These are phyloP conservation scores for Mormyrus iriodes DNA, from an alignment of 2,113 vertebrate species.

Conservation along the genomic window DNA sequence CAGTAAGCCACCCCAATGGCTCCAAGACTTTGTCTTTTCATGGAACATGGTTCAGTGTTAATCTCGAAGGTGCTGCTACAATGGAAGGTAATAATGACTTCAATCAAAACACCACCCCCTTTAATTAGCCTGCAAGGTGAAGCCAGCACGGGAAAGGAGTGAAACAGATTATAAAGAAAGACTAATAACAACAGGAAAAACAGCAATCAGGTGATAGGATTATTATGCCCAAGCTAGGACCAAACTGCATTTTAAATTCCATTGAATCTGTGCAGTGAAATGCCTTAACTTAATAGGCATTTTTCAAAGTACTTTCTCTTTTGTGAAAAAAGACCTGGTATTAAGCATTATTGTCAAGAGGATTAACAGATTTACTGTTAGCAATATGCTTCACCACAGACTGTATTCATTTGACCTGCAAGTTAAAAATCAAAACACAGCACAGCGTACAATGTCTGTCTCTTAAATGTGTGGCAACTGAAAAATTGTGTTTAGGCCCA, in stretches of 20 bases:
- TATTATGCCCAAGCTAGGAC: slow-evolving; percentile 20
- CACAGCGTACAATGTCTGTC: background rate
- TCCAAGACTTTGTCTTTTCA: slow-evolving; percentile 59
- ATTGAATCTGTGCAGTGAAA: slow-evolving; percentile 4
- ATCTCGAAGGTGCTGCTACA: slow-evolving; percentile 56
- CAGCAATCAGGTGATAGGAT: slow-evolving; percentile 32
- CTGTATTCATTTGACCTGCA: slow-evolving; percentile 41
- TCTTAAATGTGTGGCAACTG: background rate
- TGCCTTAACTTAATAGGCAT: slow-evolving; percentile 13
- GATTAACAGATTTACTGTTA: slow-evolving; percentile 45
- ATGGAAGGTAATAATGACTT: slow-evolving; percentile 58
- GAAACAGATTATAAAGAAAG: slow-evolving; percentile 20
- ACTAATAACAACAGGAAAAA: slow-evolving; percentile 28
- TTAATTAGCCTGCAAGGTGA: slow-evolving; percentile 45
- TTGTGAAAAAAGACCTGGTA: slow-evolving; percentile 30
- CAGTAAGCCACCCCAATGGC: slow-evolving; percentile 59
- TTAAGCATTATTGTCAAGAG: slow-evolving; percentile 40
- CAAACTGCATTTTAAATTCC: slow-evolving; percentile 15
- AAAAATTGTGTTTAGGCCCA: background rate
- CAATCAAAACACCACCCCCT: slow-evolving; percentile 51
- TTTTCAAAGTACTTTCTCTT: slow-evolving; percentile 17
- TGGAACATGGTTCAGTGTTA: slow-evolving; percentile 59
- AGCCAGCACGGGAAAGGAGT: slow-evolving; percentile 7
- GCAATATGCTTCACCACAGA: slow-evolving; percentile 32
- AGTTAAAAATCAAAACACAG: slow-evolving; percentile 12